Evolutionary conservation across 2,113 vertebrate genomes (phyloP).

Genomic region (Bombycilla garrulus): DNA sequence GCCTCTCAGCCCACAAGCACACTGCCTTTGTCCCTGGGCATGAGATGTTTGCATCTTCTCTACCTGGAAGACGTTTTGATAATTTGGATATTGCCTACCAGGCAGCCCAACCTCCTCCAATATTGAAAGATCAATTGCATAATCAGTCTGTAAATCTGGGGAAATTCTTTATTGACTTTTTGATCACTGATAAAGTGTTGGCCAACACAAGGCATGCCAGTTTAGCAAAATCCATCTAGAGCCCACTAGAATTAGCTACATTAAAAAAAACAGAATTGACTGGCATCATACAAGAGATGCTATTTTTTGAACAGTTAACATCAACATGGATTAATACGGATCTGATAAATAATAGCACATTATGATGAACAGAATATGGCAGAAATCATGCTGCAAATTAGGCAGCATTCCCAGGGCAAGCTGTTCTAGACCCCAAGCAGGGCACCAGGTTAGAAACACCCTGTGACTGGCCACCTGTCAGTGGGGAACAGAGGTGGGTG

Average conservation of each 20-base stretch:
- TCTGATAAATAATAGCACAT: neutral
- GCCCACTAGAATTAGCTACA: too few relatives aligned
- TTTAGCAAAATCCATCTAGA: neutral
- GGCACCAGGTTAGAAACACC: fast-evolving
- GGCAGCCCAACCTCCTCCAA: neutral
- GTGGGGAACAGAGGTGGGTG: fast-evolving
- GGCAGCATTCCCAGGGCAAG: neutral
- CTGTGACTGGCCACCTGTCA: neutral
- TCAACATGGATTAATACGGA: neutral
- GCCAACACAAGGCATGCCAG: neutral
- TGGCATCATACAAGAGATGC: neutral
- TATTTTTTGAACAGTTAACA: neutral
- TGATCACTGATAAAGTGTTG: neutral
- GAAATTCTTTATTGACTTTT: conserved; percentile 11
- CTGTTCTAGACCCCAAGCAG: neutral
- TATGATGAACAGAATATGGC: neutral
- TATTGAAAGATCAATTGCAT: neutral
- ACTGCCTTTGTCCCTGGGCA: neutral
- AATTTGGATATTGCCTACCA: neutral
- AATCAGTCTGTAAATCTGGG: neutral
- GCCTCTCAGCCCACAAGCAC: neutral
- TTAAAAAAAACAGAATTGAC: neutral
- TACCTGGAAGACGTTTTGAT: neutral
- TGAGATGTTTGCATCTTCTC: neutral
- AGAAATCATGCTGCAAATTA: neutral